Evolutionary conservation across 2,797 vertebrate genomes (phyloP).

Genomic region (Orestias chungarensis): DNA sequence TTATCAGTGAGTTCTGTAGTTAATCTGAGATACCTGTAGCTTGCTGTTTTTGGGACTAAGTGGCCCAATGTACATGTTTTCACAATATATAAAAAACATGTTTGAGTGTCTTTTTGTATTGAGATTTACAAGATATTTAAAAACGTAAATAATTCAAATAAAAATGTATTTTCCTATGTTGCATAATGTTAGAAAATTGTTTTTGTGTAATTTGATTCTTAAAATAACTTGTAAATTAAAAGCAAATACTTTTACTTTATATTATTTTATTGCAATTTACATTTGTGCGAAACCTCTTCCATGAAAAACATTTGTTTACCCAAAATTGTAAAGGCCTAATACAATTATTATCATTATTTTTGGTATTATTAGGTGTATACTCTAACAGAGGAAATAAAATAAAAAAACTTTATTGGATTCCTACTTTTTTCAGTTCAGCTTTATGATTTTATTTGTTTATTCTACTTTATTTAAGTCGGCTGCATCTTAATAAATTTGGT

Average conservation of each 20-base stretch:
- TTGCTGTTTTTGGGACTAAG: no score
- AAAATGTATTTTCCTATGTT: slow-evolving; percentile 19
- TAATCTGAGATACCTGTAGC: no score
- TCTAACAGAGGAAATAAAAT: neutral
- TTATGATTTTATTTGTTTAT: neutral
- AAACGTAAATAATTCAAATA: slow-evolving; percentile 56
- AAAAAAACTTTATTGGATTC: neutral
- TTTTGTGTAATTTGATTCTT: neutral
- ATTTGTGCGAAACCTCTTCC: neutral
- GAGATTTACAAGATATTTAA: no score
- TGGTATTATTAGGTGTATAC: slow-evolving; percentile 4
- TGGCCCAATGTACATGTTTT: no score
- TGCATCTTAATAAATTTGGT: slow-evolving; percentile 29
- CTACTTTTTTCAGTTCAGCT: slow-evolving; percentile 28
- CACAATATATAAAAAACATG: no score
- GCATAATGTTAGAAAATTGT: neutral
- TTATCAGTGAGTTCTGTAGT: no score
- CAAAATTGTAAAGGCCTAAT: neutral
- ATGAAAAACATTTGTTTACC: neutral
- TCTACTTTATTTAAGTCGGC: neutral
- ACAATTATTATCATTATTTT: neutral
- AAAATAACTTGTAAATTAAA: neutral
- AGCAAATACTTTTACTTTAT: no score
- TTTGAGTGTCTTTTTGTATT: slow-evolving; percentile 44
- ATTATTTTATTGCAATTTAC: no score